Evolutionary conservation across 2,888 invertebrate genomes (phyloP).

Genomic region (Leucophenga maculata): DNA sequence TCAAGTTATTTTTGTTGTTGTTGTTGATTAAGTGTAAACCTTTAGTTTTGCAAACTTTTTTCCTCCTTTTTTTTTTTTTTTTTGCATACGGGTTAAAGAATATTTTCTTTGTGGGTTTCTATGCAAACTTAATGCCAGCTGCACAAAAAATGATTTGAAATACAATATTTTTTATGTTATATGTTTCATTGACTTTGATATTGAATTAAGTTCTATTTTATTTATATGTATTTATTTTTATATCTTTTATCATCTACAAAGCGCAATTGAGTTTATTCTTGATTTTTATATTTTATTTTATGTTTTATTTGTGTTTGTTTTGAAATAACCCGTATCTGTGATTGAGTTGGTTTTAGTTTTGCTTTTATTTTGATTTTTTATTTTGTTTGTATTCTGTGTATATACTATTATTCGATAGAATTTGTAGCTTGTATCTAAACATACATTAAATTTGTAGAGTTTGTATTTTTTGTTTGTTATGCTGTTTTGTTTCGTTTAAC

Average conservation of each 20-base stretch:
- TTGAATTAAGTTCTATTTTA: conserved; percentile 27
- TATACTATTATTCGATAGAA: conserved; percentile 33
- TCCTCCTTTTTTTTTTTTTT: no score
- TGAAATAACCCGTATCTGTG: conserved; percentile 12
- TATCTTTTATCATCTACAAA: conserved; percentile 14
- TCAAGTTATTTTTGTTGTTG: no score
- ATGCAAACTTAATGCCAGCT: no score
- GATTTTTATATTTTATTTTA: conserved; percentile 36
- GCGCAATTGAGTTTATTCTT: conserved; percentile 22
- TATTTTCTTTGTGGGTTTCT: no score
- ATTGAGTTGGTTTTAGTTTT: conserved; percentile 23
- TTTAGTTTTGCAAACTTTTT: no score
- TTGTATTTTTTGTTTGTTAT: neutral
- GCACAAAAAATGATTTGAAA: no score
- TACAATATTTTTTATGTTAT: no score
- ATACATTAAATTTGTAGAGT: neutral
- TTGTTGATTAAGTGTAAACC: no score
- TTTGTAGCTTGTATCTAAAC: neutral
- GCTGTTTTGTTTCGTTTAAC: neutral
- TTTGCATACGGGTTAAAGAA: no score
- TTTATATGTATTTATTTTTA: conserved; percentile 26
- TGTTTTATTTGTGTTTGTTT: conserved; percentile 7
- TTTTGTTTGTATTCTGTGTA: conserved; percentile 30
- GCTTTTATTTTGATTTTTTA: neutral
- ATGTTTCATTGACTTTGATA: conserved; percentile 26